Percentiles rank a stretch among this genome's conserved stretches.
Evolutionary conservation across 2,888 invertebrate genomes (phyloP).

Genomic region (Sinotaia quadrata): DNA sequence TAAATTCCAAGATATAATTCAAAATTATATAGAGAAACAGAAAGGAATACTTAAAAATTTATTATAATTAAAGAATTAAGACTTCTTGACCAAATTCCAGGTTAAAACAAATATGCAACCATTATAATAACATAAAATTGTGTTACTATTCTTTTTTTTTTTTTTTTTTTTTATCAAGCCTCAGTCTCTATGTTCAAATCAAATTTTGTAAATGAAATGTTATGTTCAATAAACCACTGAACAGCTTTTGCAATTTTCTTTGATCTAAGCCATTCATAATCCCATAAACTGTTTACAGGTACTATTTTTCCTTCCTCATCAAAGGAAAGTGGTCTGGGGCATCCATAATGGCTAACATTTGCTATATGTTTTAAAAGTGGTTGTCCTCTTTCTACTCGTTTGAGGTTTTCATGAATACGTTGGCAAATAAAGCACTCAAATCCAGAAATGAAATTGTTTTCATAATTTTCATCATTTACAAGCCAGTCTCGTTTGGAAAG

Average conservation of each 20-base stretch:
- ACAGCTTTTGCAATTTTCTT: constrained; percentile 5
- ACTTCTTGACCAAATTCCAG: too few relatives aligned
- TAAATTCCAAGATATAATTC: too few relatives aligned
- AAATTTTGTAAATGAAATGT: too few relatives aligned
- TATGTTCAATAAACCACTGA: not conserved
- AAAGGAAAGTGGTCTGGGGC: constrained; percentile 73
- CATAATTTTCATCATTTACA: constrained; percentile 43
- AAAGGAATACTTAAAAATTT: too few relatives aligned
- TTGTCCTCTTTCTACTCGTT: constrained; percentile 47
- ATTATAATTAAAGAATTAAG: too few relatives aligned
- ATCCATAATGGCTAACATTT: constrained; percentile 73
- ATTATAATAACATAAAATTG: too few relatives aligned
- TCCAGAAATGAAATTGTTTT: constrained; percentile 61
- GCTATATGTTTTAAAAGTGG: constrained; percentile 44
- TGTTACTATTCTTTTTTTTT: too few relatives aligned
- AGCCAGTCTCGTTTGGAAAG: constrained; percentile 58
- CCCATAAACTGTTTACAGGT: not conserved
- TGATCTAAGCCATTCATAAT: not conserved
- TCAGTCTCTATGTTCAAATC: too few relatives aligned
- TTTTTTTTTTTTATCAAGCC: too few relatives aligned
- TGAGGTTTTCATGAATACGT: constrained; percentile 57
- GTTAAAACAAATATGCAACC: too few relatives aligned
- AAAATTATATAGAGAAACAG: too few relatives aligned
- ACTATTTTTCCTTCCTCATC: constrained; percentile 39
- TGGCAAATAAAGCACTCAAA: constrained; percentile 70